These are phyloP conservation scores for Pachypanchax playfairii DNA, from an alignment of 2,113 vertebrate species.

Conservation along the genomic window DNA sequence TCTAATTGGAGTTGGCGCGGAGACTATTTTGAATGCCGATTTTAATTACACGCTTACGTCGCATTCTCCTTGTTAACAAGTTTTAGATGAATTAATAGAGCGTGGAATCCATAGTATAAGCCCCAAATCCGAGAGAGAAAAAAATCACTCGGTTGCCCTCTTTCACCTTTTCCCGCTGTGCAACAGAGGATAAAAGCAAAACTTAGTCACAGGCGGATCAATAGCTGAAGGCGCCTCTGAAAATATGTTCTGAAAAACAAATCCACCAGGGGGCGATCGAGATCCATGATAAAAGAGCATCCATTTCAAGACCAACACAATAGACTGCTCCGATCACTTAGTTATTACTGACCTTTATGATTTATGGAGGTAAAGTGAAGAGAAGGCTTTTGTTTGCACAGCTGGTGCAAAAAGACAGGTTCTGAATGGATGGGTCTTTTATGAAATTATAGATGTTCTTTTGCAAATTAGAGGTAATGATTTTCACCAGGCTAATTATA, in stretches of 20 bases:
- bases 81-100: slow-evolving; percentile 77
- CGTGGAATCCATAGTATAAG: slow-evolving; percentile 68
- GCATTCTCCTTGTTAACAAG: slow-evolving; percentile 66
- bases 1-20: slow-evolving; percentile 76
- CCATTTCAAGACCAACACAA: slow-evolving; percentile 33
- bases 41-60: slow-evolving; percentile 76
- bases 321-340: slow-evolving; percentile 30
- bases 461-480: background rate
- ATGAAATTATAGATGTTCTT: background rate
- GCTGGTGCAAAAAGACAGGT: background rate
- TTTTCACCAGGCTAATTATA: background rate
- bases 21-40: slow-evolving; percentile 77
- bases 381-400: background rate
- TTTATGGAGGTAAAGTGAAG: background rate
- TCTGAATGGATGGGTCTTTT: background rate
- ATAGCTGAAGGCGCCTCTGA: slow-evolving; percentile 39
- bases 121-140: slow-evolving; percentile 34
- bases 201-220: slow-evolving; percentile 49
- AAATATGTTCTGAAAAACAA: slow-evolving; percentile 29
- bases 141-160: slow-evolving; percentile 52
- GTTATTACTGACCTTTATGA: slow-evolving; percentile 33
- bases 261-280: slow-evolving; percentile 72
- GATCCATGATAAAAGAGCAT: slow-evolving; percentile 43
- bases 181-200: slow-evolving; percentile 62
- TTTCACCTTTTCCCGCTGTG: slow-evolving; percentile 43